Evolutionary conservation across 1,140 invertebrate species (phyloP), one percentile per base, ranked within the genome.

Genomic region (Campoletis sonorensis): DNA sequence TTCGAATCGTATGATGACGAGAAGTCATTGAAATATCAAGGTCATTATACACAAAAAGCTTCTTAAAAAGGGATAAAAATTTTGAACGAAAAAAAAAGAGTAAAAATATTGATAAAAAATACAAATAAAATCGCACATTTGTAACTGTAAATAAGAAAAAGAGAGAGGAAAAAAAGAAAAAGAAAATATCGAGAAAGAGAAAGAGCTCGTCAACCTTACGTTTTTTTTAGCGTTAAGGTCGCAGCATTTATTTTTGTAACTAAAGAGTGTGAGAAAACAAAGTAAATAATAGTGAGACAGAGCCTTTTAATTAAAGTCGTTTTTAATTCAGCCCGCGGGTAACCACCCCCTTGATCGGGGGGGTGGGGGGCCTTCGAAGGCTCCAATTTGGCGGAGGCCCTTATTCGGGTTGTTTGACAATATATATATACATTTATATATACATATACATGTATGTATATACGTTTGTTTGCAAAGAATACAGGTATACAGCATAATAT

Each of bases 161-260:
- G n/a, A n/a, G n/a, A 5, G 11, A 45, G 8, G 40, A 45, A 13
- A 13, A 45, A 11, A 45, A 8, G 5, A 13, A 3, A 13, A 0
- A 75, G 54, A 58, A n/a, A n/a, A n/a, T n/a, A n/a, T n/a, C 40
- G n/a, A 82, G n/a, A 79, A 21, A 68, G 45, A 51, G 16, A 75
- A 51, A 80, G 37, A 72, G 79, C 49, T 40, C 18, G 33, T 81
- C 26, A 81, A 75, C 72, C 79, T 75, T 81, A 40, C 40, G 70
- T 80, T 75, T 80, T 77, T n/a, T 80, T 79, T 71, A 64, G 71
- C 72, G 68, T 79, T 54, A 64, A 75, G 54, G 70, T 64, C 61
- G 30, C 37, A 68, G 71, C 54, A 79, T 82, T 82, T 82, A 82
- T 82, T 82, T 82, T 82, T 82, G 21, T 82, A 82, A 73, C 40